Evolutionary conservation across 2,888 invertebrate species (phyloP).

Genomic region (Mactromeris polynyma): DNA sequence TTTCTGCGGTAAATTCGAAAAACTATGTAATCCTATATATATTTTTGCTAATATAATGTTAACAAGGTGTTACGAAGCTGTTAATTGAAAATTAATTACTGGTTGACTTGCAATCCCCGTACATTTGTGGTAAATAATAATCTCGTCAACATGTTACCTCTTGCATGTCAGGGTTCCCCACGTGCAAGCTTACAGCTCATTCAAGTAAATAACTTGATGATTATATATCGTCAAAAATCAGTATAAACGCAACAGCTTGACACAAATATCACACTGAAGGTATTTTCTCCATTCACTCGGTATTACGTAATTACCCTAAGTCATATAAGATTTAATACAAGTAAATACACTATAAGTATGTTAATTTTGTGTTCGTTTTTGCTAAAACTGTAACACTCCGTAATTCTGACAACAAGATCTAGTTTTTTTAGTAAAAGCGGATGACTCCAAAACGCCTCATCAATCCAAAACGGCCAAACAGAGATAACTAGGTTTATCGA

Average conservation of each 20-base stretch:
- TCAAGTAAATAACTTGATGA: not conserved
- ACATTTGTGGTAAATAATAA: not conserved
- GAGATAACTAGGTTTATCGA: too few relatives aligned
- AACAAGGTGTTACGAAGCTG: not conserved
- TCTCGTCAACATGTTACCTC: not conserved
- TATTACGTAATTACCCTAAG: too few relatives aligned
- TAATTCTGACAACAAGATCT: too few relatives aligned
- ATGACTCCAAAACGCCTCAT: too few relatives aligned
- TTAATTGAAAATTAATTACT: not conserved
- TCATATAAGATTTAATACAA: too few relatives aligned
- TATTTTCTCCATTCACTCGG: too few relatives aligned
- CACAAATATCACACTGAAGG: not conserved
- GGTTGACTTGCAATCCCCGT: not conserved
- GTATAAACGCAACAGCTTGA: not conserved
- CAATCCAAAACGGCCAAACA: too few relatives aligned
- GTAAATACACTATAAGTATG: too few relatives aligned
- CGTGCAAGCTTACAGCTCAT: not conserved
- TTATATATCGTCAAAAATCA: not conserved
- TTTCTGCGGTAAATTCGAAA: not conserved
- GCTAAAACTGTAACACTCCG: too few relatives aligned
- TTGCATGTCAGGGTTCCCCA: not conserved
- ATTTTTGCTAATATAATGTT: not conserved
- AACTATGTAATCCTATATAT: not conserved
- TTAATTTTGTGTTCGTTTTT: too few relatives aligned
- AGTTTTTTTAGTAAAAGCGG: too few relatives aligned